These are phyloP conservation scores for Microctonus aethiopoides DNA, from an alignment of 2,888 invertebrate species.

Conservation along the genomic window DNA sequence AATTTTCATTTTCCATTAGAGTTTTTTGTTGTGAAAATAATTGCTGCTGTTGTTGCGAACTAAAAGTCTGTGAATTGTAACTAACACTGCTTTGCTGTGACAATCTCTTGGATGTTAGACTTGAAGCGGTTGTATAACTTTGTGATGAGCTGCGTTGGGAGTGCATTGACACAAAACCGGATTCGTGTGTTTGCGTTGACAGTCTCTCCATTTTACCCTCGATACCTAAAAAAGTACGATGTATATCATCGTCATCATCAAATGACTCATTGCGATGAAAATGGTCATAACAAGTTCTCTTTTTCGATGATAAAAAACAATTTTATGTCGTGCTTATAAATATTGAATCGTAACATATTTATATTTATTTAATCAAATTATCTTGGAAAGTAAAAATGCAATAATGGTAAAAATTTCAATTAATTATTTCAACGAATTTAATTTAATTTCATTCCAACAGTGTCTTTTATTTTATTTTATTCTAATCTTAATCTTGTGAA, in stretches of 20 bases:
- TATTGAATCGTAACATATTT: slow-evolving; percentile 25
- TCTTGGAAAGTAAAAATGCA: neutral
- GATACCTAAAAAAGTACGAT: slow-evolving; percentile 50
- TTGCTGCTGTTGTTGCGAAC: slow-evolving; percentile 61
- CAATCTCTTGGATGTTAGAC: slow-evolving; percentile 71
- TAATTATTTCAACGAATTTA: neutral
- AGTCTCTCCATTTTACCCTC: slow-evolving; percentile 65
- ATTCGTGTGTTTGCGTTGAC: slow-evolving; percentile 68
- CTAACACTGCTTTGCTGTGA: slow-evolving; percentile 73
- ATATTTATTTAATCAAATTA: neutral
- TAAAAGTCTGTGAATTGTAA: slow-evolving; percentile 62
- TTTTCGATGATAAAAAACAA: slow-evolving; percentile 8
- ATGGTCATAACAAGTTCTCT: neutral
- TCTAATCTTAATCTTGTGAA: neutral
- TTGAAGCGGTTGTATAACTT: slow-evolving; percentile 67
- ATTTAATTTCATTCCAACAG: neutral
- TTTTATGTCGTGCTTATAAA: slow-evolving; percentile 28
- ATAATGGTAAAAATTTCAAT: too few species aligned
- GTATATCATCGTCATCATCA: neutral
- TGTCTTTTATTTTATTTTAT: neutral
- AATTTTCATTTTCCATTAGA: slow-evolving; percentile 58
- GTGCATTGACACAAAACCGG: slow-evolving; percentile 75
- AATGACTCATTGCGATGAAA: neutral
- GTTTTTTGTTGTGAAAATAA: slow-evolving; percentile 60
- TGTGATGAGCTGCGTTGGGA: slow-evolving; percentile 74